These are phyloP conservation scores for Mimachlamys varia DNA, from an alignment of 2,888 invertebrate species.

Conservation along the genomic window DNA sequence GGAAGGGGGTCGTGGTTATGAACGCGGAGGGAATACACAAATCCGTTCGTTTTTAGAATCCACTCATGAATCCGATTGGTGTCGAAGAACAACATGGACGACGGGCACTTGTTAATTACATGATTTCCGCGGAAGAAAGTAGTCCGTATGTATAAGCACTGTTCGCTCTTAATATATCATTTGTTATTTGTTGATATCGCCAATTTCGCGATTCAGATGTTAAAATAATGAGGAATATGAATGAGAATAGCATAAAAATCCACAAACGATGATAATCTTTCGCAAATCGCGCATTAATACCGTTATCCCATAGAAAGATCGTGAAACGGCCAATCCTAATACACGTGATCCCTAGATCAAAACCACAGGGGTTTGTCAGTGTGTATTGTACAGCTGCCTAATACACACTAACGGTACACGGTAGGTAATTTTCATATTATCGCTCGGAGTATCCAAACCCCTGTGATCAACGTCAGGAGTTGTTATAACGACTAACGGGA, in stretches of 20 bases:
- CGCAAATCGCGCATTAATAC: slow-evolving; percentile 8
- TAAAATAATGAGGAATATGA: neutral
- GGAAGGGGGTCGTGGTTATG: slow-evolving; percentile 62
- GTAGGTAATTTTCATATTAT: neutral
- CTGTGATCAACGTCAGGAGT: slow-evolving; percentile 70
- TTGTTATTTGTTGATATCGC: neutral
- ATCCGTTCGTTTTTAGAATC: slow-evolving; percentile 46
- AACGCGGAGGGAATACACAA: slow-evolving; percentile 39
- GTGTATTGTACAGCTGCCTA: neutral
- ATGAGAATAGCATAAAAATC: neutral
- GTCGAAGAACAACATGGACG: slow-evolving; percentile 49
- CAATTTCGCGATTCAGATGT: neutral
- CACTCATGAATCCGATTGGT: slow-evolving; percentile 45
- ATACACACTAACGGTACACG: neutral
- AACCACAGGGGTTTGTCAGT: slow-evolving; percentile 10
- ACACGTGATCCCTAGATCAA: slow-evolving; percentile 34
- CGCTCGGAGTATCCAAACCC: slow-evolving; percentile 15
- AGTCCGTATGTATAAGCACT: slow-evolving; percentile 46
- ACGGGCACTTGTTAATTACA: slow-evolving; percentile 51
- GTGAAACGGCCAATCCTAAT: slow-evolving; percentile 31
- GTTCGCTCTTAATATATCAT: neutral
- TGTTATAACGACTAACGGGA: slow-evolving; percentile 74
- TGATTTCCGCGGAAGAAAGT: slow-evolving; percentile 57
- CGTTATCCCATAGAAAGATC: slow-evolving; percentile 33
- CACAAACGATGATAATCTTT: slow-evolving; percentile 4